Percentiles rank a stretch among this genome's conserved stretches.
These are phyloP conservation scores for Clarias laeviceps DNA, from an alignment of 2,797 vertebrate species.

Conservation along the genomic window DNA sequence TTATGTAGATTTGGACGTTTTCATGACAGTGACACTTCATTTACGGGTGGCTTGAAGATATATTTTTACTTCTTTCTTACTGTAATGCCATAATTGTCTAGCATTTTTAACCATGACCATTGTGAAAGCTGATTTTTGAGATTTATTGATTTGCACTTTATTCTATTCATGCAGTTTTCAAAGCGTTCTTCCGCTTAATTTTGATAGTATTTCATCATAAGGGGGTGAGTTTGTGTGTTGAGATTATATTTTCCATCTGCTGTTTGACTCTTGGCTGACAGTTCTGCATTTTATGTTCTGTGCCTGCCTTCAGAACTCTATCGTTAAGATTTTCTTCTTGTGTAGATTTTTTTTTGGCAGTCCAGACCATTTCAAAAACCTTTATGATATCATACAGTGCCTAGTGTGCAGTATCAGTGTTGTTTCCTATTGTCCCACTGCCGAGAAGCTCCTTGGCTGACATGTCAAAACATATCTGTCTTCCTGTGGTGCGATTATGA, in stretches of 20 bases:
- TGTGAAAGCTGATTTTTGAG: neutral
- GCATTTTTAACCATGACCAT: neutral
- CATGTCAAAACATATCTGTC: constrained; percentile 58
- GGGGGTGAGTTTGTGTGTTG: neutral
- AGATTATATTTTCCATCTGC: constrained; percentile 42
- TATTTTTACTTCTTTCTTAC: neutral
- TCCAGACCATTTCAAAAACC: constrained; percentile 25
- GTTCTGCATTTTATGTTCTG: constrained; percentile 31
- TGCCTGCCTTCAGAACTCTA: constrained; percentile 23
- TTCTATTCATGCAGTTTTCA: constrained; percentile 14
- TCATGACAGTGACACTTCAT: neutral
- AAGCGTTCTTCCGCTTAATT: constrained; percentile 12
- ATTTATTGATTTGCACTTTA: constrained; percentile 28
- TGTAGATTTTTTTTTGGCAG: constrained; percentile 27
- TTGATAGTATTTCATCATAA: constrained; percentile 24
- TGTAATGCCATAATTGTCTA: neutral
- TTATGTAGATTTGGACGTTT: constrained; percentile 3
- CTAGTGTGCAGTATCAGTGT: constrained; percentile 47
- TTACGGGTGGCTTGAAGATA: neutral
- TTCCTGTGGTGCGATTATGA: constrained; percentile 44
- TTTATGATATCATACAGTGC: constrained; percentile 49
- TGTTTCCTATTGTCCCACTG: constrained; percentile 47
- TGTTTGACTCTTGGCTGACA: constrained; percentile 38
- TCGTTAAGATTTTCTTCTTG: constrained; percentile 33
- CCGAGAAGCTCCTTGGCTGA: constrained; percentile 41